A percentile compares a stretch with the other conserved stretches of the same genome.
phyloP scores from a whole-genome alignment of 2,888 invertebrate species.

The Ditula angustiorana region DNA sequence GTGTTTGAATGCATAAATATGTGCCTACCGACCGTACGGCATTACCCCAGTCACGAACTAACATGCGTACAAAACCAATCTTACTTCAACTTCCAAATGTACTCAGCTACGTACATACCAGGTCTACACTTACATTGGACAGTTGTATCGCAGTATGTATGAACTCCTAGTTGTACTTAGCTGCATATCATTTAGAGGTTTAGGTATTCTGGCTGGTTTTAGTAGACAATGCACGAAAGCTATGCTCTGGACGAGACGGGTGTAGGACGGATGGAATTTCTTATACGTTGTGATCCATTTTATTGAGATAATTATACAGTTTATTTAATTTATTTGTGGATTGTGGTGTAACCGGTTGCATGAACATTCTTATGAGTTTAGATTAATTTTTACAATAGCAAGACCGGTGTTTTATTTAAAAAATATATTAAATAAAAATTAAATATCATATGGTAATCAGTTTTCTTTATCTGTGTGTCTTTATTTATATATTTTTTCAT shows the following conservation, averaged over 20 bases:
- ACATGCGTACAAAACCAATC: slow-evolving; percentile 54
- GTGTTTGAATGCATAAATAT: slow-evolving; percentile 79
- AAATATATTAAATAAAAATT: too few species aligned
- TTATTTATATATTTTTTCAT: too few species aligned
- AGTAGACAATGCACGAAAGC: slow-evolving; percentile 48
- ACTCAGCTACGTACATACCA: background rate
- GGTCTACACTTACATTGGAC: slow-evolving; percentile 12
- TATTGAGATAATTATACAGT: slow-evolving; percentile 28
- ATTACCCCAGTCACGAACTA: slow-evolving; percentile 67
- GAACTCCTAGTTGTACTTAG: slow-evolving; percentile 24
- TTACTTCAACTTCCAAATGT: slow-evolving; percentile 24
- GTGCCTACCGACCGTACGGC: slow-evolving; percentile 63
- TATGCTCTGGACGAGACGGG: slow-evolving; percentile 41
- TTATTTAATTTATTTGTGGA: slow-evolving; percentile 26
- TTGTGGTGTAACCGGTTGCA: slow-evolving; percentile 5
- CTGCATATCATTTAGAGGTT: slow-evolving; percentile 29
- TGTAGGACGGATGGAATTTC: slow-evolving; percentile 40
- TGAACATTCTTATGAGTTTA: slow-evolving; percentile 14
- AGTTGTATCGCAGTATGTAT: slow-evolving; percentile 12
- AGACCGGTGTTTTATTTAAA: too few species aligned
- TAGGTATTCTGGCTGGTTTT: slow-evolving; percentile 21
- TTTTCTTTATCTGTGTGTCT: too few species aligned
- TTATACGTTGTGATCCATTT: slow-evolving; percentile 37
- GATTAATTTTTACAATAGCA: background rate
- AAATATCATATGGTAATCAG: too few species aligned